Evolutionary conservation across 2,113 vertebrate species (phyloP), one percentile per base, ranked within the genome.

Genomic region (Sclerurus mexicanus): DNA sequence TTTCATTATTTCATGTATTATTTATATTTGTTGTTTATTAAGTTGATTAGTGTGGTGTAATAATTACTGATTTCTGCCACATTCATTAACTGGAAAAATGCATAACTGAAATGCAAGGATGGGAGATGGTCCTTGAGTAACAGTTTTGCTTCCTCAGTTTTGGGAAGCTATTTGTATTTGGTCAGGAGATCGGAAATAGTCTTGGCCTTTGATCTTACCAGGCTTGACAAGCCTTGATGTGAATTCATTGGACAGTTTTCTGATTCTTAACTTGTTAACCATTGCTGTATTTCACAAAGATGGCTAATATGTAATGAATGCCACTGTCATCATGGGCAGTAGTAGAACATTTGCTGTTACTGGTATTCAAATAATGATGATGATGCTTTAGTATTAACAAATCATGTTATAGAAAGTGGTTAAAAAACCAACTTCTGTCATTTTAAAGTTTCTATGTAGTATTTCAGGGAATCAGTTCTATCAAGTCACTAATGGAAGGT

Each of bases 81-180:
- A 0, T 8, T 7, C 17, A 21, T 59, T 81, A 59, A 42, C 21
- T n/a, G 24, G 33, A 47, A 59, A 81, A n/a, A 30, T 9, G 18
- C 2, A 0, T 42, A 53, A 50, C 9, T 49, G 14, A 58, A 47
- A 1, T 39, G 18, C 3, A 28, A 50, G 37, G 20, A 9, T 25
- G n/a, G 33, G 50, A 69, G 12, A 7, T 33, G 21, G 20, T 42
- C 12, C 22, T 79, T 53, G 30, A 21, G 14, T 46, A 49, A 5
- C 16, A 40, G 1, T 44, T 62, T 59, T 63, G 21, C 23, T 63
- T 75, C 60, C 27, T 85, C 68, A 19, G 30, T 71, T 69, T 90
- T 52, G 81, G 50, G 46, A 66, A 86, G 35, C 1, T 78, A 4
- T 53, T 94, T 64, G 13, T 14, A 2, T 74, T 58, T 71, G 35